Percentiles rank a stretch among this genome's conserved stretches.
Evolutionary conservation across 2,113 vertebrate species (phyloP).

Genomic region (Elephantulus edwardii): DNA sequence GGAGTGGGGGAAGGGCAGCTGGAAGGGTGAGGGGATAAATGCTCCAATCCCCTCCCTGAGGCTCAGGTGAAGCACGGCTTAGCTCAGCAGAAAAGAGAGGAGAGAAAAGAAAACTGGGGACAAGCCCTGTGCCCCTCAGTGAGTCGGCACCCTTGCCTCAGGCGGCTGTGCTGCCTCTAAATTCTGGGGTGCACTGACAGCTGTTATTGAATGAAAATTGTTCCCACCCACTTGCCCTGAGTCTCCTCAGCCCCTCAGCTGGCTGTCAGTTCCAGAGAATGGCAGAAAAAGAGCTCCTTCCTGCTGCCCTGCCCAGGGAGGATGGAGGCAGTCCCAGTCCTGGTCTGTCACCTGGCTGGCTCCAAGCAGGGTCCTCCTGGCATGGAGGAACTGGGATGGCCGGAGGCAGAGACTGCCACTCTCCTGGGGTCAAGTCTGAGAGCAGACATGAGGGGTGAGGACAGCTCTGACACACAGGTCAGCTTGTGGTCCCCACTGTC

Average conservation of each 20-base stretch:
- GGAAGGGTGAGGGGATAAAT: not conserved
- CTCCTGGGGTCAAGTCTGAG: not conserved
- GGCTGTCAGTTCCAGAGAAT: not conserved
- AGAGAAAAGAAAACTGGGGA: not conserved
- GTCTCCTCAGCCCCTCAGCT: not conserved
- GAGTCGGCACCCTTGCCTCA: not conserved
- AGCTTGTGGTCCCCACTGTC: accelerated
- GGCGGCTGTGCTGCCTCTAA: not conserved
- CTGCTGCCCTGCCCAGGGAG: not conserved
- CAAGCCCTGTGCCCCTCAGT: not conserved
- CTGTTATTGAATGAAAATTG: too few species aligned
- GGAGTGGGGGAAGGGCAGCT: too few species aligned
- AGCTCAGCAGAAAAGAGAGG: not conserved
- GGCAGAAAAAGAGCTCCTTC: not conserved
- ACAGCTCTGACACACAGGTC: not conserved
- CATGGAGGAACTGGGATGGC: not conserved
- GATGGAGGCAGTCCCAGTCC: not conserved
- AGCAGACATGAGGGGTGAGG: accelerated
- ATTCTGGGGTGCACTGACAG: not conserved
- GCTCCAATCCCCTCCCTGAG: not conserved
- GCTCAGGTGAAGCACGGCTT: not conserved
- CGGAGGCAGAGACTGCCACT: accelerated
- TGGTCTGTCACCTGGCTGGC: not conserved
- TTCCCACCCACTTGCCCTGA: accelerated
- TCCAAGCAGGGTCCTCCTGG: not conserved